Base-by-base conservation (phyloP, 1,140 invertebrate species). In the Aphidius gifuensis region DNA sequence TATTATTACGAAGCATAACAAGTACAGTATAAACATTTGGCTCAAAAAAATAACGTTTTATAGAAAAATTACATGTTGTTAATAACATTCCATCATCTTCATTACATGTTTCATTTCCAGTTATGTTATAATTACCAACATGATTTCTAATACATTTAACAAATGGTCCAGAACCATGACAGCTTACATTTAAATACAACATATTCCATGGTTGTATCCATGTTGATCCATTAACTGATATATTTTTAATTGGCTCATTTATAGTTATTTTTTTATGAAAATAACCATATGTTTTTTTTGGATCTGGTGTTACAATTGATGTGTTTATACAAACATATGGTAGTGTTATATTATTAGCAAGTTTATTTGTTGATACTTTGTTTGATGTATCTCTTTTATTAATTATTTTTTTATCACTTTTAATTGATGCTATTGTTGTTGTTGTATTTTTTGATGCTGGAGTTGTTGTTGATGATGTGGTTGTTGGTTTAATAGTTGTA, bases 201-300 rank as follows among this genome's bases (percentile, higher is more conserved):
- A 92, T 78, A 59, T 92, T 88, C 51, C 90, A 91, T 51, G 90
- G 87, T 68, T 92, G 85, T 11, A 93, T 81, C 91, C 91, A 94
- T 68, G 88, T 89, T 45, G 86, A 85, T 6, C 90, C 90, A 11
- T 83, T 84, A 5, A 89, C 84, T 9, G 83, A 85, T 8, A 91
- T 76, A 66, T 86, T 85, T 11, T 80, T 74, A 61, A 92, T 82
- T 1, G 90, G 88, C 69, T 83, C 90, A 92, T 85, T 85, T 8
- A 86, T 80, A 43, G 80, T 79, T 55, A 91, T 70, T 49, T 80
- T 82, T 61, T 81, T 83, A n/a, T 82, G 71, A 69, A 88, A 92
- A 72, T 87, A 86, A n/a, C 90, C 90, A 76, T 90, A 90, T 5
- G 84, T 86, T 66, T 89, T 88, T 44, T 85, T 85, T 5, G 85